phyloP scores from a whole-genome alignment of 2,888 invertebrate genomes.

The Clunio marinus region DNA sequence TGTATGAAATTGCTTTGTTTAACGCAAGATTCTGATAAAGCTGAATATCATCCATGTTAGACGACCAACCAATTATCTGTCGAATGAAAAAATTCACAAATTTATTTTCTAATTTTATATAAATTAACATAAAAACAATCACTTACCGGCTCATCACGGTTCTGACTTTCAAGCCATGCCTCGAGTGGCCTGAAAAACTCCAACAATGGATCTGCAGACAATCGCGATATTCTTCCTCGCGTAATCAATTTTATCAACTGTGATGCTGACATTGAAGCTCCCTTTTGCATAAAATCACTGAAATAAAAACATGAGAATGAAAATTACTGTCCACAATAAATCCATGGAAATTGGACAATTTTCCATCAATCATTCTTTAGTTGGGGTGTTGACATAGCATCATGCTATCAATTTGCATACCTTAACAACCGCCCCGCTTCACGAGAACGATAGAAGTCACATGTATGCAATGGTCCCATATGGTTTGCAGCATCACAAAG shows the following conservation, averaged over 20 bases:
- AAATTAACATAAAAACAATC: not conserved
- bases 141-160: conserved; percentile 61
- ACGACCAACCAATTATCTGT: conserved; percentile 64
- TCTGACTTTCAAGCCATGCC: conserved; percentile 72
- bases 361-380: conserved; percentile 5
- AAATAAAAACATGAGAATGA: conserved; percentile 42
- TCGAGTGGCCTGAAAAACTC: conserved; percentile 78
- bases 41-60: conserved; percentile 62
- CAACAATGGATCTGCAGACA: conserved; percentile 72
- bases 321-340: not conserved
- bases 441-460: conserved; percentile 74
- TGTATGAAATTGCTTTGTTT: not conserved
- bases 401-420: conserved; percentile 51
- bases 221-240: conserved; percentile 62
- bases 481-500: conserved; percentile 71
- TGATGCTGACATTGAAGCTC: conserved; percentile 64
- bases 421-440: conserved; percentile 72
- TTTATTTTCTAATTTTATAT: too few species aligned
- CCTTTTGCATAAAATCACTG: conserved; percentile 66
- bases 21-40: conserved; percentile 49
- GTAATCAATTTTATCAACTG: conserved; percentile 70
- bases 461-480: conserved; percentile 68
- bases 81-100: too few species aligned
- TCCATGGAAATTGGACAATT: not conserved
- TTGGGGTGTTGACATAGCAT: not conserved